A percentile compares a stretch with the other conserved stretches of the same genome.
Conservation (phyloP, 2,888 invertebrate genomes). For the Rhagonycha fulva region DNA sequence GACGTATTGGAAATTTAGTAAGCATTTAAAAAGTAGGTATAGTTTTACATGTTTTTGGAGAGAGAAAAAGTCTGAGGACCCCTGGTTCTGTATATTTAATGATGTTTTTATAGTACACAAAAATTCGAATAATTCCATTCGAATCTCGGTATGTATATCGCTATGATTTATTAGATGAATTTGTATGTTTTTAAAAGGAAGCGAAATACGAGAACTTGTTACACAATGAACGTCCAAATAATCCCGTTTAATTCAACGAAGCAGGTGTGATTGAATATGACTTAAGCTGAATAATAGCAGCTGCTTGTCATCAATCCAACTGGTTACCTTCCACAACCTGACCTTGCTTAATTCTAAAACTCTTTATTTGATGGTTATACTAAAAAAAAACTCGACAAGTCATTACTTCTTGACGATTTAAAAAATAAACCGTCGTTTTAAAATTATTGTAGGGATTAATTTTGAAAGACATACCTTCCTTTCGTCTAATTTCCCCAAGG, state of each 20-base stretch:
- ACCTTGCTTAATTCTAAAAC: conserved; percentile 1
- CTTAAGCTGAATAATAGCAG: conserved; percentile 1
- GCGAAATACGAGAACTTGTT: background rate
- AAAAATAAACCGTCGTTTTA: background rate
- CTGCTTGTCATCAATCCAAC: background rate
- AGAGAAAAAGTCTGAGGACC: background rate
- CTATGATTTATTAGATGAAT: background rate
- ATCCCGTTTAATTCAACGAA: background rate
- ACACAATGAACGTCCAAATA: background rate
- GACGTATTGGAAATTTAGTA: background rate
- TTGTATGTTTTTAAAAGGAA: background rate
- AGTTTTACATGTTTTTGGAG: background rate
- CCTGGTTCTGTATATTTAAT: background rate
- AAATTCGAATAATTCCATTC: background rate
- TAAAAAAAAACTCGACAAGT: background rate
- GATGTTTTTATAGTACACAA: background rate
- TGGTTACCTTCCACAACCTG: background rate
- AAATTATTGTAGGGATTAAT: conserved; percentile 11
- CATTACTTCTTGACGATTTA: background rate
- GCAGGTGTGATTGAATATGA: background rate
- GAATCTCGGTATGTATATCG: background rate
- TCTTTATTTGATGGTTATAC: background rate
- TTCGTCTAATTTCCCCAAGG: conserved; percentile 23
- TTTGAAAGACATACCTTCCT: conserved; percentile 11
- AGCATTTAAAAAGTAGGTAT: background rate